These are phyloP conservation scores for Agelas oroides DNA, from an alignment of 37 sponge, comb jelly and placozoan species.

Conservation along the genomic window DNA sequence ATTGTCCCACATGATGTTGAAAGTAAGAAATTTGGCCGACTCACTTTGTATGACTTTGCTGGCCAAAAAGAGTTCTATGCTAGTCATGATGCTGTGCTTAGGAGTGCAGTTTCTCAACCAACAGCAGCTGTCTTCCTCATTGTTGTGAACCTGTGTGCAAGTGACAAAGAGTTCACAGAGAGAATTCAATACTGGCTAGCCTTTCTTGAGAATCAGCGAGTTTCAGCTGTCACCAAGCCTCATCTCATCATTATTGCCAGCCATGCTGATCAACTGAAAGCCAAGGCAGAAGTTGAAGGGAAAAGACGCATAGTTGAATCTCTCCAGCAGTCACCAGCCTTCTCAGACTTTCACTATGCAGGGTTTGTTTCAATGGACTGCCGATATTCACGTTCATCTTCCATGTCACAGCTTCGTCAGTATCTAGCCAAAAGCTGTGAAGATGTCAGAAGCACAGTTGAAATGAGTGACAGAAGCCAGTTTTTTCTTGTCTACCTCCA, in stretches of 20 bases:
- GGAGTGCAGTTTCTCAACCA: too few relatives aligned
- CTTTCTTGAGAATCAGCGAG: conserved; percentile 5
- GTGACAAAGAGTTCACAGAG: not conserved
- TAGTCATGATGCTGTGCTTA: too few relatives aligned
- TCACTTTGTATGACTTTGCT: too few relatives aligned
- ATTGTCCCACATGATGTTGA: too few relatives aligned
- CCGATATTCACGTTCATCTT: not conserved
- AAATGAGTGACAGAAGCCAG: not conserved
- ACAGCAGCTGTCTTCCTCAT: not conserved
- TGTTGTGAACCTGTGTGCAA: not conserved
- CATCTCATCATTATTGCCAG: conserved; percentile 9
- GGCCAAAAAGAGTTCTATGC: too few relatives aligned
- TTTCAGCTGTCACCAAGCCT: not conserved
- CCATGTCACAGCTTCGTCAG: too few relatives aligned
- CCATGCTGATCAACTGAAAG: conserved; percentile 7
- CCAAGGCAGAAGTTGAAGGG: not conserved
- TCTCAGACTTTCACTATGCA: not conserved
- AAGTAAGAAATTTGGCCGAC: too few relatives aligned
- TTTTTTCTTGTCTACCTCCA: not conserved
- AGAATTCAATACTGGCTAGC: not conserved
- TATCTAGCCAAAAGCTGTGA: too few relatives aligned
- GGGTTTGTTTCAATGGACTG: not conserved
- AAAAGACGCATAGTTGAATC: not conserved
- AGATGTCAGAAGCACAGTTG: not conserved
- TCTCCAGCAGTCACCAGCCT: not conserved